Conservation (phyloP, 2,113 vertebrate genomes). For the Cebus imitator region DNA sequence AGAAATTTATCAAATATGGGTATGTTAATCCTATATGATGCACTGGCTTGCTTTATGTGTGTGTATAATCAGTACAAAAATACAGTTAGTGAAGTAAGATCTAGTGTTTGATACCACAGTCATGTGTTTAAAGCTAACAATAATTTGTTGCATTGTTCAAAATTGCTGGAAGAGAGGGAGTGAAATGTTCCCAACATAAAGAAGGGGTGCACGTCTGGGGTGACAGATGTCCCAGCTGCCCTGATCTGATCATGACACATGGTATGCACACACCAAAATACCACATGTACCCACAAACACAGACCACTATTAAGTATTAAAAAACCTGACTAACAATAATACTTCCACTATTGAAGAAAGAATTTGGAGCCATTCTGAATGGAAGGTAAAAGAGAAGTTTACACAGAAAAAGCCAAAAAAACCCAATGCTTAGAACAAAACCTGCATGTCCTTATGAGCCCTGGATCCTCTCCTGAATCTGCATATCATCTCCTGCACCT, state of each 20-base stretch:
- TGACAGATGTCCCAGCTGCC: background rate
- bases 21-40: constrained; percentile 31
- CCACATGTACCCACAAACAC: background rate
- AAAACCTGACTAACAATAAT: background rate
- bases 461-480: background rate
- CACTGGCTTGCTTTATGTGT: background rate
- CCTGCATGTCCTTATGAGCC: background rate
- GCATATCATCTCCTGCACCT: background rate
- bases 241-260: background rate
- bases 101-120: background rate
- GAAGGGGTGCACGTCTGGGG: background rate
- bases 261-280: background rate
- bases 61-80: background rate
- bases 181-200: background rate
- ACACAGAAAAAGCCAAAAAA: constrained; percentile 30
- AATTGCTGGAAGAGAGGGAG: background rate
- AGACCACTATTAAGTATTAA: background rate
- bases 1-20: background rate
- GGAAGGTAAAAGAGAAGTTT: background rate
- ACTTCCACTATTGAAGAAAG: background rate
- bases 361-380: constrained; percentile 8
- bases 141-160: background rate
- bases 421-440: background rate
- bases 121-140: background rate
- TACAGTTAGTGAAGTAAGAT: background rate